Percentiles rank a stretch among this genome's conserved stretches.
Conservation (phyloP, 2,113 vertebrate species). For the Neolamprologus devosi region DNA sequence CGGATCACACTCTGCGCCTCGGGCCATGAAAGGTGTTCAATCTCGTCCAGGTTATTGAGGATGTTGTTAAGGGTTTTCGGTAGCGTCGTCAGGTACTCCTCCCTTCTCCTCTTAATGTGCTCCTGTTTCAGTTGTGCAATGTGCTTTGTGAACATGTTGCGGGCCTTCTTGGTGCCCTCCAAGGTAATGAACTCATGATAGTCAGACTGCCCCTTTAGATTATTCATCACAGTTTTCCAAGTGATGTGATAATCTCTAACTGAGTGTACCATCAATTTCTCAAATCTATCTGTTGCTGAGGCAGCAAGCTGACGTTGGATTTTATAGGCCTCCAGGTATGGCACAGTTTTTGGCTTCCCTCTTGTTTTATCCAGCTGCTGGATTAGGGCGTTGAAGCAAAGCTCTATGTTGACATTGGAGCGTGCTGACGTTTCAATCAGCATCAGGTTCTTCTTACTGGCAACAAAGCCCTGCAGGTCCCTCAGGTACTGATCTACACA, state of each 20-base stretch:
- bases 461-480: slow-evolving; percentile 92
- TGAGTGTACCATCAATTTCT: slow-evolving; percentile 85
- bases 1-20: slow-evolving; percentile 89
- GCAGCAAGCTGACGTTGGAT: slow-evolving; percentile 89
- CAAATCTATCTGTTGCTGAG: slow-evolving; percentile 87
- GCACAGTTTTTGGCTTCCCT: slow-evolving; percentile 93
- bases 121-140: slow-evolving; percentile 94
- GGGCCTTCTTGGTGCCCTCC: slow-evolving; percentile 92
- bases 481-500: slow-evolving; percentile 94
- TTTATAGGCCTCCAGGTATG: slow-evolving; percentile 94
- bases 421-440: slow-evolving; percentile 92
- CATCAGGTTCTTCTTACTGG: slow-evolving; percentile 92
- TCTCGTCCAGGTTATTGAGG: slow-evolving; percentile 88
- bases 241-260: slow-evolving; percentile 94
- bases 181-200: slow-evolving; percentile 93
- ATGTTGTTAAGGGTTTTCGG: slow-evolving; percentile 92
- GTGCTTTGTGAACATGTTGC: slow-evolving; percentile 90
- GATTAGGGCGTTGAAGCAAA: slow-evolving; percentile 90
- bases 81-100: slow-evolving; percentile 92
- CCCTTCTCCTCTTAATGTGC: slow-evolving; percentile 90
- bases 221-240: slow-evolving; percentile 90
- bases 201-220: slow-evolving; percentile 89
- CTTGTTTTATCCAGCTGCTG: slow-evolving; percentile 97
- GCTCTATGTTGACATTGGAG: slow-evolving; percentile 86
- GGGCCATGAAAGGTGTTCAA: slow-evolving; percentile 87